Conservation (phyloP, 2,113 vertebrate genomes). For the Apteryx owenii region DNA sequence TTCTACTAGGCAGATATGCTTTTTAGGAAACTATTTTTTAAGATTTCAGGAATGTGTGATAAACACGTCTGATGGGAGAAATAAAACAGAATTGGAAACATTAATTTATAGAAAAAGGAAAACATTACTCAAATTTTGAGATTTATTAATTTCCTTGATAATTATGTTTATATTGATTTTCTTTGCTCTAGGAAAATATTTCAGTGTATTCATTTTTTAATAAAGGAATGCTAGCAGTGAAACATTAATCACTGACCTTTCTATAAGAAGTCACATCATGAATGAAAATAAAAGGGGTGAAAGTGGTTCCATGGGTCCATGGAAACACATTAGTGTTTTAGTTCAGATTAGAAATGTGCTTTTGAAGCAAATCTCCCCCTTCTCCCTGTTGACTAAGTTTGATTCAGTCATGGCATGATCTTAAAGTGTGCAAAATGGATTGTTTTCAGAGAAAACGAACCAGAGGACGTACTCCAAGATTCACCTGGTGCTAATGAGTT, state of each 20-base stretch:
- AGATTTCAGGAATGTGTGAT: neutral
- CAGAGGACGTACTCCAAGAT: neutral
- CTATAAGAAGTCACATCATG: neutral
- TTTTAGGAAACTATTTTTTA: neutral
- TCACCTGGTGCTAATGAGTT: accelerated
- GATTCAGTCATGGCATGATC: neutral
- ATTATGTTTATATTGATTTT: neutral
- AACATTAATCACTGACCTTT: neutral
- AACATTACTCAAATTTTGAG: neutral
- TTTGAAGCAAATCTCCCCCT: neutral
- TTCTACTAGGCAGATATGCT: neutral
- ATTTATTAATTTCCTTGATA: neutral
- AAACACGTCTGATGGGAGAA: neutral
- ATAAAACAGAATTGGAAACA: neutral
- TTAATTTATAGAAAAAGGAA: neutral
- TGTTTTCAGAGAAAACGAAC: neutral
- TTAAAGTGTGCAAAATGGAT: neutral
- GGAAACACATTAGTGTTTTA: neutral
- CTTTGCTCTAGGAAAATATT: neutral
- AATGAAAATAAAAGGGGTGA: neutral
- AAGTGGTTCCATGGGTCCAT: neutral
- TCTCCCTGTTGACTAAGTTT: neutral
- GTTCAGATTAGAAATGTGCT: neutral
- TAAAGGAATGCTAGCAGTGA: neutral
- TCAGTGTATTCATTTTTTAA: neutral